Base-by-base conservation (phyloP, 2,888 invertebrate species). In the Conops quadrifasciatus region DNA sequence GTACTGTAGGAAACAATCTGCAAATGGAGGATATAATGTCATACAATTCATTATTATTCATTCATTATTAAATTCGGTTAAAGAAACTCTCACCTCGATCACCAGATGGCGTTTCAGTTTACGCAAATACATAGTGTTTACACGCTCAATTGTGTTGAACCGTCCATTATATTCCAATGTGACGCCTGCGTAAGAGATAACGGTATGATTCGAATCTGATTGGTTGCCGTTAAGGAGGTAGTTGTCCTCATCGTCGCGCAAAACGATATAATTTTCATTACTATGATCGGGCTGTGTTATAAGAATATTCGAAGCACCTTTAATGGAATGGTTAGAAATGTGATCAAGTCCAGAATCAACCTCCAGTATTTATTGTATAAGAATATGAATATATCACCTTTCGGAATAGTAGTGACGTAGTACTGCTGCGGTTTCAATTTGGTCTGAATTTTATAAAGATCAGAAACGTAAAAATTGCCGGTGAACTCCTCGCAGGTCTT, bases 201-300 rank as follows among this genome's bases (percentile, higher is more conserved):
- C 89, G 80, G 90, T 91, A 19, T 88, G 87, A 80, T 90, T 91
- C 76, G 89, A 19, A 95, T 90, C 75, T 90, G 88, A 77, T 88
- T 90, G 74, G n/a, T 93, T 88, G 0, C 94, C 94, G 81, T 96
- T 96, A 15, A 96, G 86, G 69, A 95, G 87, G 76, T 92, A 92
- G 45, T 89, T 87, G 0, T 90, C 90, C 74, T 90, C 89, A 13
- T 90, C 89, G 78, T 92, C 89, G 60, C 89, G 87, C 21, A 95
- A 85, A n/a, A 92, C 83, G 59, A 85, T 84, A 62, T 80, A 84
- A 53, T 83, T 84, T 67, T 83, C 78, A 1, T 79, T 77, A 3
- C 79, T 79, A 73, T 83, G 82, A 2, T 81, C 83, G 0, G 80
- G 80, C 71, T 84, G 84, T n/a, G 83, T 82, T 58, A 84, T 83